A percentile compares a stretch with the other conserved stretches of the same genome.
phyloP scores from a whole-genome alignment of 35 echinoderm and acorn worm species.

The Apostichopus parvimensis region DNA sequence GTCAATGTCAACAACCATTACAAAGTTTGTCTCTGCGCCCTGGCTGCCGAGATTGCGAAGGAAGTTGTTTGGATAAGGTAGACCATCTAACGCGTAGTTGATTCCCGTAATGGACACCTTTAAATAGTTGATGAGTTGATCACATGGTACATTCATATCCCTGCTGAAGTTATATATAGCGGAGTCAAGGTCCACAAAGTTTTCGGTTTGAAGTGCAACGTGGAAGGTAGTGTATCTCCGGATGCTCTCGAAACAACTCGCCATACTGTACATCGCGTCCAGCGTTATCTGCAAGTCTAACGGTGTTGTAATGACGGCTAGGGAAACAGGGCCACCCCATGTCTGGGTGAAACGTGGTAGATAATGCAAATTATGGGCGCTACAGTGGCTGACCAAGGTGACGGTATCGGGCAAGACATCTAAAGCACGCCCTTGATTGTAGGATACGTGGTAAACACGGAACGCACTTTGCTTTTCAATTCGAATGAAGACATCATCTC shows the following conservation, averaged over 20 bases:
- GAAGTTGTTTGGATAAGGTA: not conserved
- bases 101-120: not conserved
- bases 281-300: not conserved
- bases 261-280: not conserved
- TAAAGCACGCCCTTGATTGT: not conserved
- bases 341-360: not conserved
- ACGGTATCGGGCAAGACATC: not conserved
- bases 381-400: not conserved
- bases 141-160: not conserved
- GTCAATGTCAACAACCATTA: not conserved
- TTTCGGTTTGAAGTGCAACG: too few relatives aligned
- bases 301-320: not conserved
- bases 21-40: not conserved
- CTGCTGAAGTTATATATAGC: too few relatives aligned
- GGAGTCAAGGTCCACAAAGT: too few relatives aligned
- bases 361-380: not conserved
- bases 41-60: not conserved
- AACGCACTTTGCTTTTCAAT: not conserved
- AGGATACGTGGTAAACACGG: not conserved
- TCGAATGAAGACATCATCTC: not conserved
- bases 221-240: too few relatives aligned
- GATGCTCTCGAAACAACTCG: not conserved
- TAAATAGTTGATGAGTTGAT: conserved; percentile 3
- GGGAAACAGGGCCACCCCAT: not conserved
- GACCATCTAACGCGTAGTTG: not conserved